Base-by-base conservation (phyloP, 2,113 vertebrate species). In the Boleophthalmus pectinirostris region DNA sequence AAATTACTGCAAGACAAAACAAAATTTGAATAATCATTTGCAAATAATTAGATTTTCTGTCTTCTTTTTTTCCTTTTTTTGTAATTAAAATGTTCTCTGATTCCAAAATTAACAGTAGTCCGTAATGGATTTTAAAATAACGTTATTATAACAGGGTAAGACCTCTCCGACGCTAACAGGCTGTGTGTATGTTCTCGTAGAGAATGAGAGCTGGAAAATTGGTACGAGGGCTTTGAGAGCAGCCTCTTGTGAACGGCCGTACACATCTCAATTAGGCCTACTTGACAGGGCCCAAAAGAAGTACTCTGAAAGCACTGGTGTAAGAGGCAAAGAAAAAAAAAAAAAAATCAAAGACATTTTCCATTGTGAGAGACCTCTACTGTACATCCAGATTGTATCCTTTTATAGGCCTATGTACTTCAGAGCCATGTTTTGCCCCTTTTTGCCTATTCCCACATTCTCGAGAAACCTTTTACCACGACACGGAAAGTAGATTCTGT, bases 211-310 rank as follows among this genome's bases (percentile, higher is more conserved):
- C 23, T 15, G 65, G n/a, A 75, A 29, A 33, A 46, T 56, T 35
- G 46, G 53, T 69, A 47, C 64, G 63, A 74, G 45, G 76, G 68
- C 20, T 58, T 74, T 45, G 43, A 87, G 70, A 66, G 67, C 76
- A 66, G 8, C 66, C 79, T 65, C 75, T 20, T 49, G 57, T 51
- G 75, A 72, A 80, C 74, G 63, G 63, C 70, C 74, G 72, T 61
- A 69, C 63, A 88, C 60, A 85, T 82, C 82, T 91, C 80, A 90
- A 88, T 93, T 91, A 90, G 79, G 73, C 60, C 79, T 82, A 81
- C 74, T 83, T 85, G 87, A 81, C 60, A 74, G 66, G 35, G 61
- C 51, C 66, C 76, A 70, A 73, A 73, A 87, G 76, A 78, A 80
- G 38, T 11, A 47, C 73, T 25, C 77, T 87, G 69, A 89, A 87